phyloP scores from a whole-genome alignment of 92 coral and sea anemone genomes.

The Actinostola sp. region DNA sequence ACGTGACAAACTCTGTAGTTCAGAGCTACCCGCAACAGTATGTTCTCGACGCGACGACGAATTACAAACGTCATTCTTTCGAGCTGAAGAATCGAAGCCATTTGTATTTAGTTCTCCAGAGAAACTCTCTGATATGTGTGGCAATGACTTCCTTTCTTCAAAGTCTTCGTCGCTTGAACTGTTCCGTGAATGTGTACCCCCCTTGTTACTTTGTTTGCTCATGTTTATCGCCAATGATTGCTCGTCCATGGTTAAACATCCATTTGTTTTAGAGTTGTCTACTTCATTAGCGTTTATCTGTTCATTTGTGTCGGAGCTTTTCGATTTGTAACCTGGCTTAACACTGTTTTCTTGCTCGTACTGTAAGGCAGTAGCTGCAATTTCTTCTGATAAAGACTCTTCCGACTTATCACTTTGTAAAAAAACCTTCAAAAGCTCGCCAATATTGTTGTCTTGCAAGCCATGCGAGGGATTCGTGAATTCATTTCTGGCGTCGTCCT shows the following conservation, averaged over 20 bases:
- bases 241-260: background rate
- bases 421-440: background rate
- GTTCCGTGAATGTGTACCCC: background rate
- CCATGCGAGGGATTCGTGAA: background rate
- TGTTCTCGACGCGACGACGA: background rate
- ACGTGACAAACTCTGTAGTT: background rate
- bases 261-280: background rate
- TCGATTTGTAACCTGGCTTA: background rate
- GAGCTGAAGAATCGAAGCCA: background rate
- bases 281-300: background rate
- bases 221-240: background rate
- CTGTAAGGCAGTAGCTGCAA: background rate
- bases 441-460: background rate
- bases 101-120: background rate
- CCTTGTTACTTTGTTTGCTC: background rate
- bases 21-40: background rate
- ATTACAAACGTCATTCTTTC: background rate
- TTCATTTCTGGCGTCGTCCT: background rate
- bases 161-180: slow-evolving; percentile 2
- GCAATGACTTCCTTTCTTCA: background rate
- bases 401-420: background rate
- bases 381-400: background rate
- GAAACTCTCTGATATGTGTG: background rate
- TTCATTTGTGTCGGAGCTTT: background rate
- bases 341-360: slow-evolving; percentile 4